phyloP scores from a whole-genome alignment of 2,113 vertebrate species.

The Dipodomys spectabilis region DNA sequence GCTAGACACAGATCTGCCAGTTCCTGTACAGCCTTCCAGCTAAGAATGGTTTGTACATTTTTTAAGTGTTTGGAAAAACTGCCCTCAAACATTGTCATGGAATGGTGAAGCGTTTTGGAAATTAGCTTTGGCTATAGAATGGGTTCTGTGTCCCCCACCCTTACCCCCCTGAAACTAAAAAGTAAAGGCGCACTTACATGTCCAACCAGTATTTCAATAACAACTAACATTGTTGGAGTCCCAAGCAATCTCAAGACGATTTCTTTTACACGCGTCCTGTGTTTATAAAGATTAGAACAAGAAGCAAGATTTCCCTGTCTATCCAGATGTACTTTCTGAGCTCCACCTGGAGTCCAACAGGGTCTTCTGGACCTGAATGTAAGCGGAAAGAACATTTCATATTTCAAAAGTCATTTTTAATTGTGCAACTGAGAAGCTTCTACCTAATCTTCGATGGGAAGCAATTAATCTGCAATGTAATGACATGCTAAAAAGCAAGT shows the following conservation, averaged over 20 bases:
- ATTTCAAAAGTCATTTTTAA: conserved; percentile 53
- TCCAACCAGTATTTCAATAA: not conserved
- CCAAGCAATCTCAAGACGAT: not conserved
- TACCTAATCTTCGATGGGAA: conserved; percentile 52
- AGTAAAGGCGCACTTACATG: not conserved
- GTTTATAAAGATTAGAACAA: not conserved
- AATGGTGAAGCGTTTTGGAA: not conserved
- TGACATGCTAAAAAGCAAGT: conserved; percentile 58
- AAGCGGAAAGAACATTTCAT: conserved; percentile 33
- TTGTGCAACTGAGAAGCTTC: conserved; percentile 8
- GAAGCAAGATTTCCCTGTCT: not conserved
- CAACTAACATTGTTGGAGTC: not conserved
- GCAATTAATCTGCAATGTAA: conserved; percentile 59
- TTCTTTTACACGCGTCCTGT: not conserved
- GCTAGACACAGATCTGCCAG: conserved; percentile 14
- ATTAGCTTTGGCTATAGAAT: conserved; percentile 27
- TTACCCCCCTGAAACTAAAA: not conserved
- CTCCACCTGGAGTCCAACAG: not conserved
- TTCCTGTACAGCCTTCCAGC: conserved; percentile 22
- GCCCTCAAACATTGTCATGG: not conserved
- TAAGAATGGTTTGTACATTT: conserved; percentile 13
- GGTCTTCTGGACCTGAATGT: not conserved
- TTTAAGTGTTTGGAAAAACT: conserved; percentile 41
- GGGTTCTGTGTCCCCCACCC: not conserved
- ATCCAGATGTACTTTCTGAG: not conserved